Conservation (phyloP, 2,888 invertebrate species). For the Scrobipalpa atriplicella region DNA sequence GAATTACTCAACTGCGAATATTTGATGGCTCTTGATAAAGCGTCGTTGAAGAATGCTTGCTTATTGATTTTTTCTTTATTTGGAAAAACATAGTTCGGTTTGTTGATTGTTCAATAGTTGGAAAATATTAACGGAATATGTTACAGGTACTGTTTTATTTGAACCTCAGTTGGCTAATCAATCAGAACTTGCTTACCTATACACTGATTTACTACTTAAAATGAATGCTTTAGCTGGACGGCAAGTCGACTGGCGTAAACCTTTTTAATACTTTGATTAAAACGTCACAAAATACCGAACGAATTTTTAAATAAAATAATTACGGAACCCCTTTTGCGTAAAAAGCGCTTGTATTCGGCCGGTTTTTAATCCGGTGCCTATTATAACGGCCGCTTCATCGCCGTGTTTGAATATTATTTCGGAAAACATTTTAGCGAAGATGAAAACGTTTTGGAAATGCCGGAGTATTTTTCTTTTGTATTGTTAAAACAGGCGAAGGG, state of each 20-base stretch:
- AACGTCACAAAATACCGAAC: constrained; percentile 5
- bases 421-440: constrained; percentile 27
- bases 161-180: neutral
- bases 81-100: neutral
- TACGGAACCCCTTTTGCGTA: constrained; percentile 18
- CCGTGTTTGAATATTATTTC: constrained; percentile 28
- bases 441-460: constrained; percentile 27
- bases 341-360: constrained; percentile 22
- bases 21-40: neutral
- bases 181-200: too few relatives aligned
- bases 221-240: neutral
- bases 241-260: neutral
- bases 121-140: neutral
- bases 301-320: constrained; percentile 9
- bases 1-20: constrained; percentile 1
- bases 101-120: neutral
- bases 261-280: constrained; percentile 3
- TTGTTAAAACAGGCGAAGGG: constrained; percentile 23
- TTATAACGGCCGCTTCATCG: constrained; percentile 25
- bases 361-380: constrained; percentile 25
- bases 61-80: too few relatives aligned
- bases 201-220: neutral
- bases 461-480: constrained; percentile 25
- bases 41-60: neutral
- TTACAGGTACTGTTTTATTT: neutral